Evolutionary conservation across 2,888 invertebrate species (phyloP).

Genomic region (Stenurella melanura): DNA sequence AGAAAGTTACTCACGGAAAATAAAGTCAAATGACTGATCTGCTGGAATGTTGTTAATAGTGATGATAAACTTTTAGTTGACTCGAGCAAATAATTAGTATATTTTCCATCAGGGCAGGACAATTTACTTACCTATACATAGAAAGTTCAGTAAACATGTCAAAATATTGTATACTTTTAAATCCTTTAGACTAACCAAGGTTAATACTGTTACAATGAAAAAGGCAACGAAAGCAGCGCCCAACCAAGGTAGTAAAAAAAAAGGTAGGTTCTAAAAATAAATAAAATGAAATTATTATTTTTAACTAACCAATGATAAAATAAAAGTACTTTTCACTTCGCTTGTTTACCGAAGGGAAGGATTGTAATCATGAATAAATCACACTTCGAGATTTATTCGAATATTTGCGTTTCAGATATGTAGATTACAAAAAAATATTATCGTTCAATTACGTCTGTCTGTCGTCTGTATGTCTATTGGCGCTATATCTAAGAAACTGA

Average conservation of each 20-base stretch:
- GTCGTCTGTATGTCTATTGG: no score
- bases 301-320: no score
- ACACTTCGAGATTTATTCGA: no score
- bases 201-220: background rate
- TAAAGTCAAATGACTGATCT: no score
- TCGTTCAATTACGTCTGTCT: no score
- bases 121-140: conserved; percentile 18
- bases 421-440: no score
- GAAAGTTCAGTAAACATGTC: conserved; percentile 7
- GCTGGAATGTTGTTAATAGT: background rate
- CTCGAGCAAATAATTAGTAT: background rate
- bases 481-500: no score
- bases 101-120: background rate
- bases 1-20: no score
- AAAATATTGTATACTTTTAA: background rate
- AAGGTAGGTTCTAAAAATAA: conserved; percentile 20
- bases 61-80: background rate
- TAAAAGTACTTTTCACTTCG: no score
- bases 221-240: background rate
- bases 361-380: no score
- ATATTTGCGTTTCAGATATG: no score
- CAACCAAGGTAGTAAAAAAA: conserved; percentile 25
- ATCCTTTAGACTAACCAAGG: background rate
- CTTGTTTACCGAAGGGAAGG: no score
- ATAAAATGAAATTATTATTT: conserved; percentile 14